Evolutionary conservation across 2,797 vertebrate genomes (phyloP), one percentile per base, ranked within the genome.

Genomic region (Euphonia xanthogaster): DNA sequence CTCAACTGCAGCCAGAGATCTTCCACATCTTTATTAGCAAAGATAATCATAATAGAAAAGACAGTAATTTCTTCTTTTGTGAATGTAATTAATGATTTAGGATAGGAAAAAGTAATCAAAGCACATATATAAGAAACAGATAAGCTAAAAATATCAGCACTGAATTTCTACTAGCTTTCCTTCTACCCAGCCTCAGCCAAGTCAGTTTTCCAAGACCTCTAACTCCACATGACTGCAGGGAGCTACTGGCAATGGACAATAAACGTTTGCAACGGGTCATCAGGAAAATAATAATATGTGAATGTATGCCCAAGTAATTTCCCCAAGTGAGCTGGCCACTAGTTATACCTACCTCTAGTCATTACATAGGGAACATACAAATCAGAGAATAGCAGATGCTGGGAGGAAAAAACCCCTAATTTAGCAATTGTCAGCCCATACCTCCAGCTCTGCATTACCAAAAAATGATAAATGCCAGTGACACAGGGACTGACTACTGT

Each of bases 381-480:
- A 78, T 10, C 1, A 5, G 35, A 45, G 15, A 19, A 20, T 48
- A 19, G 4, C 24, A 16, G n/a, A 40, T 8, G 19, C 14, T 6
- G 10, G 28, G 13, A 28, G 22, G 4, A 2, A 2, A 37, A 27
- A 75, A 23, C 4, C 12, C 12, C 33, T 33, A 27, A 78, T 81
- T 75, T 39, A 39, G 57, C 60, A 72, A 20, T 16, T 39, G 33
- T 40, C 77, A 89, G 37, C 39, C 40, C 37, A 9, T 6, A 23
- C 18, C 44, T 79, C 20, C 28, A 44, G 14, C 9, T 40, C 39
- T 80, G 31, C 60, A 44, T 73, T 47, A 76, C 55, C 66, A 79
- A 58, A 14, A 54, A 50, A 68, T 63, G 45, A 81, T n/a, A 83
- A 96, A 77, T 61, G 35, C 30, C 84, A 88, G 72, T 35, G 54